Evolutionary conservation across 2,113 vertebrate genomes (phyloP), one percentile per base, ranked within the genome.

Genomic region (Oreochromis aureus): DNA sequence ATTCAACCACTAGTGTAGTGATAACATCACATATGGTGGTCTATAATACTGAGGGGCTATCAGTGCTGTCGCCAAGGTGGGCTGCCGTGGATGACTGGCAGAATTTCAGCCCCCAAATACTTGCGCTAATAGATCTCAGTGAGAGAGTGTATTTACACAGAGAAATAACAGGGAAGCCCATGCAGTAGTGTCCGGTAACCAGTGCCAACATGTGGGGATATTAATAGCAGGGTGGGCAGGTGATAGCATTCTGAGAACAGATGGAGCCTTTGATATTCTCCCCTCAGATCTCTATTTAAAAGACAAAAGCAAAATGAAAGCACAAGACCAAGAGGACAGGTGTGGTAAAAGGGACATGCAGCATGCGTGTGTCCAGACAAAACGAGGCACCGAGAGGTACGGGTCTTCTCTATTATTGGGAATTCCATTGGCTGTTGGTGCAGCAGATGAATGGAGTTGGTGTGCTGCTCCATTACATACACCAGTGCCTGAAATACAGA

Each of bases 251-350:
- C 30, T 87, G 81, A 93, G 86, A 91, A 93, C 91, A 93, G 86
- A 94, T 88, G 81, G 53, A 83, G 63, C 86, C 89, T 93, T 93
- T 87, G 73, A 92, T 83, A 86, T 88, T 79, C 41, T 82, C 73
- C 78, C 15, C 34, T 93, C 61, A 89, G 89, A 93, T 88, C 90
- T 94, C 92, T 92, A 95, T 93, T 93, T 83, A 53, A 88, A 93
- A 90, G 39, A 80, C 8, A 78, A 86, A 92, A 86, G 44, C 27
- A 32, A 87, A 91, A 80, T 10, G 9, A 88, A 88, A 80, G 46
- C 15, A 85, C 53, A 82, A 32, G 30, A 86, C 84, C 79, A 44
- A 90, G 85, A 84, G 39, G 73, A 76, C 56, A 82, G 69, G 54
- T 58, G 84, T 79, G 51, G 78, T 44, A 8, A 16, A 76, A 73